Conservation (phyloP, 2,888 invertebrate genomes). For the Phrixothrix hirtus region DNA sequence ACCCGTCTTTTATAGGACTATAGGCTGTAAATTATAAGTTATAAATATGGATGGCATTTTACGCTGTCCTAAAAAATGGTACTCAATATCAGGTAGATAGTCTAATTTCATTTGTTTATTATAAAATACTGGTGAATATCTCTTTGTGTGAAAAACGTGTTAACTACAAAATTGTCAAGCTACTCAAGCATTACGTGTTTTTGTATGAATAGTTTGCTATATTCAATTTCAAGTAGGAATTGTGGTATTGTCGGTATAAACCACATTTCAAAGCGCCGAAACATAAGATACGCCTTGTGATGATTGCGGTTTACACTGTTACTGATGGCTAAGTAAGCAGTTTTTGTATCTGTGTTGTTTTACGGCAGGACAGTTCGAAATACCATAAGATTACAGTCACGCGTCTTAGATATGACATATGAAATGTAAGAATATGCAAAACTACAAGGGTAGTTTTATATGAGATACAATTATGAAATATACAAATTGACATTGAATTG, state of each 20-base stretch:
- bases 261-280: slow-evolving; percentile 5
- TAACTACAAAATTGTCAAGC: not conserved
- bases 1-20: slow-evolving; percentile 3
- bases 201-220: slow-evolving; percentile 8
- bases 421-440: too few species aligned
- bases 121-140: not conserved
- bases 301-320: slow-evolving; percentile 11
- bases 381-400: too few species aligned
- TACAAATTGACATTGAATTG: too few species aligned
- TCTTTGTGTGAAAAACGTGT: not conserved
- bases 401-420: too few species aligned
- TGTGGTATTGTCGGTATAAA: slow-evolving; percentile 13
- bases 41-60: not conserved
- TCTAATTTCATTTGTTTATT: slow-evolving; percentile 11
- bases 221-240: slow-evolving; percentile 17
- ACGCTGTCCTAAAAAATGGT: not conserved
- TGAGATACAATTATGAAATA: too few species aligned
- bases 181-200: not conserved
- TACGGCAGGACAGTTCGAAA: too few species aligned
- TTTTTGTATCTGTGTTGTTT: too few species aligned
- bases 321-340: too few species aligned
- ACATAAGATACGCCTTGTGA: not conserved
- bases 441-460: too few species aligned
- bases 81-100: not conserved
- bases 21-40: not conserved